Conservation (phyloP, 1,140 invertebrate genomes). For the Cryptotermes secundus region DNA sequence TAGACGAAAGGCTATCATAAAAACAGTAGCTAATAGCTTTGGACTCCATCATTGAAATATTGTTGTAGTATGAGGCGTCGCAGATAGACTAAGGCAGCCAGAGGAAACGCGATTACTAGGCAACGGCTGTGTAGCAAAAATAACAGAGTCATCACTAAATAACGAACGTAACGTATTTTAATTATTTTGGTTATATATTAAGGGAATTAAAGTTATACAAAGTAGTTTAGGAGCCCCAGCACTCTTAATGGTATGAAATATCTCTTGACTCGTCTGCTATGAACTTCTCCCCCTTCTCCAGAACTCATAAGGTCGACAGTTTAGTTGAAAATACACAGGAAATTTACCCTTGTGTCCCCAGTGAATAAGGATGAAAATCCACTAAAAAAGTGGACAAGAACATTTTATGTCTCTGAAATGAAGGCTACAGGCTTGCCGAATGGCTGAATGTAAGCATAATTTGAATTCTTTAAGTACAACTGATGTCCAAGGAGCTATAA, state of each 20-base stretch:
- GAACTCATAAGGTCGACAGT: not conserved
- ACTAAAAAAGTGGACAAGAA: slow-evolving; percentile 12
- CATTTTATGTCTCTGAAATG: not conserved
- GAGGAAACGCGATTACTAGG: no score
- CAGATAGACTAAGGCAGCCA: no score
- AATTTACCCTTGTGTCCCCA: not conserved
- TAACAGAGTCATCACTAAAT: no score
- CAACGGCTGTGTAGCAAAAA: no score
- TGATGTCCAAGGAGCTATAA: not conserved
- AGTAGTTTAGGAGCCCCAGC: not conserved
- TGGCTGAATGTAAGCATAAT: not conserved
- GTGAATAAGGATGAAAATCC: not conserved
- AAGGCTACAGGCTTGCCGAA: not conserved
- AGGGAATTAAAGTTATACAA: not conserved
- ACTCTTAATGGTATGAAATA: not conserved
- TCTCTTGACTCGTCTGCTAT: not conserved
- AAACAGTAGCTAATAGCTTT: no score
- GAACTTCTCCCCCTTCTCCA: not conserved
- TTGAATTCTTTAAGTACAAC: slow-evolving; percentile 5
- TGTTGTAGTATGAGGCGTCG: no score
- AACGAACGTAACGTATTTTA: no score
- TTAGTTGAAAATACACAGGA: not conserved
- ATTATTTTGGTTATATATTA: not conserved
- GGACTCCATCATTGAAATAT: no score
- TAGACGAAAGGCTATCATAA: no score